phyloP scores from a whole-genome alignment of 92 coral and sea anemone genomes.

The Anthopleura xanthogrammica region DNA sequence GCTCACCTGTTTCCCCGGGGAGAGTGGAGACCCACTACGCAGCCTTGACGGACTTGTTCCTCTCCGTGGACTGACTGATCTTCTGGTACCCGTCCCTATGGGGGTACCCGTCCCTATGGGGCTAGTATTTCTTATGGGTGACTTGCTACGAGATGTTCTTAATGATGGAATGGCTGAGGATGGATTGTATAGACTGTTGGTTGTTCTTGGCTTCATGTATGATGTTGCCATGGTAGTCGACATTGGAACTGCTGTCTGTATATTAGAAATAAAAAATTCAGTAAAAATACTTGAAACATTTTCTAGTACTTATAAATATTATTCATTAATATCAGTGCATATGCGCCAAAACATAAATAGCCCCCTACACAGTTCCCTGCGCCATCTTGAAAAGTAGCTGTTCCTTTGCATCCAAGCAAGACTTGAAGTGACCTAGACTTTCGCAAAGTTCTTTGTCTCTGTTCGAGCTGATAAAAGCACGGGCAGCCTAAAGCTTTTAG shows the following conservation, averaged over 20 bases:
- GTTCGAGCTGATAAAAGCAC: too few species aligned
- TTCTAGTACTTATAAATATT: not conserved
- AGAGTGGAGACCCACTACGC: constrained; percentile 62
- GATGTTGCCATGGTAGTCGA: constrained; percentile 53
- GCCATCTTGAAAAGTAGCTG: too few species aligned
- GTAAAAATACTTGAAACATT: not conserved
- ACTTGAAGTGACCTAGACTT: too few species aligned
- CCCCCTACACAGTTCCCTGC: too few species aligned
- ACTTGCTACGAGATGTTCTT: constrained; percentile 66
- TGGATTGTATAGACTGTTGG: constrained; percentile 47
- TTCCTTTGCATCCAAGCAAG: too few species aligned
- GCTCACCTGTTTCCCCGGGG: constrained; percentile 84
- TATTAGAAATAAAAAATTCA: not conserved
- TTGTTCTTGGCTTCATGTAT: constrained; percentile 65
- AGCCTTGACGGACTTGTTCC: constrained; percentile 59
- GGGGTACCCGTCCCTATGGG: constrained; percentile 31
- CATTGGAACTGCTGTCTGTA: constrained; percentile 36
- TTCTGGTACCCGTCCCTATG: not conserved
- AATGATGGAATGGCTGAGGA: constrained; percentile 53
- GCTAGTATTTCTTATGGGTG: constrained; percentile 75
- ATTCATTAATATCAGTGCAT: too few species aligned
- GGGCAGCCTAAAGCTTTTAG: too few species aligned
- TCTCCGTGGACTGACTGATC: constrained; percentile 57
- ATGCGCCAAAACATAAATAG: too few species aligned
- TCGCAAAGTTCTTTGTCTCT: too few species aligned